phyloP scores from a whole-genome alignment of 37 sponge, comb jelly and placozoan species.

The Axinella damicornis region DNA sequence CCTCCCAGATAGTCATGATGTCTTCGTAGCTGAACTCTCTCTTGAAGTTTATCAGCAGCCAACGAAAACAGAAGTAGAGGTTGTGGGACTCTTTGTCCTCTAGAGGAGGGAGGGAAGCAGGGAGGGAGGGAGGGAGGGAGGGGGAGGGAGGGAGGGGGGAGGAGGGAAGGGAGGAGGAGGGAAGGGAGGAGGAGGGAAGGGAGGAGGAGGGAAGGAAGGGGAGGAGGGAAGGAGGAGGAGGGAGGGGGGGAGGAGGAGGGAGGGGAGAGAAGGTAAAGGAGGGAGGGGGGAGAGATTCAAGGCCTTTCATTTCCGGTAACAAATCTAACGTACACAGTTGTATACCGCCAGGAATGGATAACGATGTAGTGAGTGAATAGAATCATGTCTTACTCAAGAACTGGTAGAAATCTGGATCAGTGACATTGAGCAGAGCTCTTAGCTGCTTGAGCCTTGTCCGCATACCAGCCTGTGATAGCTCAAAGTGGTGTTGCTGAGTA shows the following conservation, averaged over 20 bases:
- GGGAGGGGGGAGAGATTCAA: too few relatives aligned
- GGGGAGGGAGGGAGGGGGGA: too few relatives aligned
- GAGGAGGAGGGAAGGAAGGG: too few relatives aligned
- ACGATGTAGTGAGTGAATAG: too few relatives aligned
- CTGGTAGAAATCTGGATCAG: constrained; percentile 72
- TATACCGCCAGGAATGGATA: too few relatives aligned
- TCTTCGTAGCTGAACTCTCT: constrained; percentile 86
- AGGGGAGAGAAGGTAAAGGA: too few relatives aligned
- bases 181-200: too few relatives aligned
- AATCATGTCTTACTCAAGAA: constrained; percentile 76
- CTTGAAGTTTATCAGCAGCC: constrained; percentile 94
- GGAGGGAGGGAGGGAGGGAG: background rate
- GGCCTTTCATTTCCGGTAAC: too few relatives aligned
- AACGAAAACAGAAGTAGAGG: constrained; percentile 93
- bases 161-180: too few relatives aligned
- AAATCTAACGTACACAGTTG: too few relatives aligned
- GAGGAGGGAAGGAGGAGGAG: too few relatives aligned
- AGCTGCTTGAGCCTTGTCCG: constrained; percentile 72
- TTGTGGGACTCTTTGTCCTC: constrained; percentile 81
- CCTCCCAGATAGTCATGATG: constrained; percentile 90
- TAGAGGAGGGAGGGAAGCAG: constrained; percentile 1
- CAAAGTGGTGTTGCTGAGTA: constrained; percentile 75
- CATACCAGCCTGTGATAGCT: constrained; percentile 78
- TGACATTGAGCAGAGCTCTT: constrained; percentile 68
- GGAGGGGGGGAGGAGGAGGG: too few relatives aligned